phyloP scores from a whole-genome alignment of 2,888 invertebrate genomes.

The Bembecia ichneumoniformis region DNA sequence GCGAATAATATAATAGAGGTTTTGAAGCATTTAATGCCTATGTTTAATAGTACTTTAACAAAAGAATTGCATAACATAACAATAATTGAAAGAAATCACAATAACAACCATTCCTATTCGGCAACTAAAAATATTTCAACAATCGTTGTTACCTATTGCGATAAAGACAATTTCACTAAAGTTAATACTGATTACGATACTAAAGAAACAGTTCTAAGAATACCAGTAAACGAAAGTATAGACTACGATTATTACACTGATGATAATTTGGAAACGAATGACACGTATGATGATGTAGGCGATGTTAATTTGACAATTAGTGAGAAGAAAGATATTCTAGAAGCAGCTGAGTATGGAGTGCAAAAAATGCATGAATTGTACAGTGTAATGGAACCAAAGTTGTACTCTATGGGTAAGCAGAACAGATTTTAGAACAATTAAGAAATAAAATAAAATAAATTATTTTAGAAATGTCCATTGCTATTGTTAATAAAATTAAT shows the following conservation, averaged over 20 bases:
- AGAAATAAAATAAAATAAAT: not conserved
- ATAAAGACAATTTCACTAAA: slow-evolving; percentile 40
- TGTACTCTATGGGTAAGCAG: slow-evolving; percentile 77
- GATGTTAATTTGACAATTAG: slow-evolving; percentile 27
- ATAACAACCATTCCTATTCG: slow-evolving; percentile 47
- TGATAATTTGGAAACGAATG: slow-evolving; percentile 16
- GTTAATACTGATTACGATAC: slow-evolving; percentile 19
- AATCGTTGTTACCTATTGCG: slow-evolving; percentile 58
- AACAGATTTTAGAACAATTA: slow-evolving; percentile 1
- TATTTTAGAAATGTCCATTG: not conserved
- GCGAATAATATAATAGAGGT: slow-evolving; percentile 54
- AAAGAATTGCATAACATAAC: slow-evolving; percentile 61
- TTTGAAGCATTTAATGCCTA: slow-evolving; percentile 58
- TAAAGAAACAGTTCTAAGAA: slow-evolving; percentile 19
- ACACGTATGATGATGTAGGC: slow-evolving; percentile 13
- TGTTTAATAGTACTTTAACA: slow-evolving; percentile 49
- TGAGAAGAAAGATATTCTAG: slow-evolving; percentile 66
- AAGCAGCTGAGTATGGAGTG: slow-evolving; percentile 78
- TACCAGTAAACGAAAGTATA: slow-evolving; percentile 9
- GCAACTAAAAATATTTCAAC: slow-evolving; percentile 57
- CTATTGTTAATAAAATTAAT: no score
- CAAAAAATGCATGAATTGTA: slow-evolving; percentile 77
- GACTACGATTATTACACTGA: slow-evolving; percentile 20
- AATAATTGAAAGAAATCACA: slow-evolving; percentile 51
- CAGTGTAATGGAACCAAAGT: slow-evolving; percentile 75